A percentile compares a stretch with the other conserved stretches of the same genome.
Evolutionary conservation across 2,113 vertebrate genomes (phyloP).

Genomic region (Carassius auratus): DNA sequence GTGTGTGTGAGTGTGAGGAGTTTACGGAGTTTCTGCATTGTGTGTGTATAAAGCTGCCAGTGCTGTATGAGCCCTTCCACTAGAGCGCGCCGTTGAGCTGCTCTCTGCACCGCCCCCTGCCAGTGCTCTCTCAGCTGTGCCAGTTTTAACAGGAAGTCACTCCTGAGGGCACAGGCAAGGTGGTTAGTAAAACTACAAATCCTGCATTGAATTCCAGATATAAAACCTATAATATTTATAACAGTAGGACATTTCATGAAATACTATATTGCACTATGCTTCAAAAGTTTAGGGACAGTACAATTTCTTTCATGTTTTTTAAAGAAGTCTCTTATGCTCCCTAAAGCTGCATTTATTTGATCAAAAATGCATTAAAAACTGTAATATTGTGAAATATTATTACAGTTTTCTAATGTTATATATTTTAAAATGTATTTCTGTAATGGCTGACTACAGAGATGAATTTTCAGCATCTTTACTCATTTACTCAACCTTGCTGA

Average conservation of each 20-base stretch:
- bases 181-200: neutral
- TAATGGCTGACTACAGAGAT: no score
- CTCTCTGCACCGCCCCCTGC: conserved; percentile 76
- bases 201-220: neutral
- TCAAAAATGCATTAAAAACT: neutral
- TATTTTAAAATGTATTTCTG: no score
- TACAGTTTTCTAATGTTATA: no score
- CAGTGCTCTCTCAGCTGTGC: conserved; percentile 82
- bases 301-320: neutral
- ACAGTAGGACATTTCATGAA: neutral
- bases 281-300: neutral
- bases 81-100: conserved; percentile 78
- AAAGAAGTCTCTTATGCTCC: neutral
- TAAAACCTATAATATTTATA: neutral
- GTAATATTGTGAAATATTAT: no score
- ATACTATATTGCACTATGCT: neutral
- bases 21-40: conserved; percentile 74
- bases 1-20: conserved; percentile 73
- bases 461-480: no score
- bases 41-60: conserved; percentile 81
- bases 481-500: neutral
- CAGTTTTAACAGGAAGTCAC: conserved; percentile 85
- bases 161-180: conserved; percentile 68
- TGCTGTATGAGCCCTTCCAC: conserved; percentile 76
- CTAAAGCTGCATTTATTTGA: neutral